phyloP scores from a whole-genome alignment of 1,140 invertebrate species.

The Papilio polytes region DNA sequence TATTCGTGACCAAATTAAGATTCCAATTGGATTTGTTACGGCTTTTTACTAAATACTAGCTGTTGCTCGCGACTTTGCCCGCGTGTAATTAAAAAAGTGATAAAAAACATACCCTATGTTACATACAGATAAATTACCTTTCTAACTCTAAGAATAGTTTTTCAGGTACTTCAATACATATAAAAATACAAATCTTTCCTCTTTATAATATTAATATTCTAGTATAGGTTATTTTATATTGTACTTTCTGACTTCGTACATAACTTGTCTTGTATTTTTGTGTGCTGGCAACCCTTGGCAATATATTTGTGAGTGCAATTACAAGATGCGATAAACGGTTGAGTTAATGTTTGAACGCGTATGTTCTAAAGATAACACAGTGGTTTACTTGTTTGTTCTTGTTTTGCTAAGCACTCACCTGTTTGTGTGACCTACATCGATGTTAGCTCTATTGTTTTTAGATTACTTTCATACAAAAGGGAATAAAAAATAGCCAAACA shows the following conservation, averaged over 20 bases:
- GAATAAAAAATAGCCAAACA: not conserved
- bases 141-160: too few relatives aligned
- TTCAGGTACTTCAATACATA: too few relatives aligned
- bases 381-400: not conserved
- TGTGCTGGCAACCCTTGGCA: slow-evolving; percentile 40
- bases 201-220: too few relatives aligned
- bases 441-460: not conserved
- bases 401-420: slow-evolving; percentile 27
- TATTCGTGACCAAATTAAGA: not conserved
- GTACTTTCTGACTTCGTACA: not conserved
- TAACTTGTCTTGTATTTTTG: not conserved
- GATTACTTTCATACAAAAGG: not conserved
- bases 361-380: slow-evolving; percentile 47
- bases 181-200: too few relatives aligned
- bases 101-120: too few relatives aligned
- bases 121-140: too few relatives aligned
- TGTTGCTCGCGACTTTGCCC: too few relatives aligned
- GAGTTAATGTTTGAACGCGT: slow-evolving; percentile 48
- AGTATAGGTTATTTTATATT: too few relatives aligned
- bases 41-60: not conserved
- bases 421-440: slow-evolving; percentile 27
- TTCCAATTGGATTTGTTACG: not conserved
- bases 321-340: slow-evolving; percentile 35
- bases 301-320: slow-evolving; percentile 41
- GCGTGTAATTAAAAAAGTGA: too few relatives aligned